Conservation (phyloP, 2,113 vertebrate species). For the Apaloderma vittatum region DNA sequence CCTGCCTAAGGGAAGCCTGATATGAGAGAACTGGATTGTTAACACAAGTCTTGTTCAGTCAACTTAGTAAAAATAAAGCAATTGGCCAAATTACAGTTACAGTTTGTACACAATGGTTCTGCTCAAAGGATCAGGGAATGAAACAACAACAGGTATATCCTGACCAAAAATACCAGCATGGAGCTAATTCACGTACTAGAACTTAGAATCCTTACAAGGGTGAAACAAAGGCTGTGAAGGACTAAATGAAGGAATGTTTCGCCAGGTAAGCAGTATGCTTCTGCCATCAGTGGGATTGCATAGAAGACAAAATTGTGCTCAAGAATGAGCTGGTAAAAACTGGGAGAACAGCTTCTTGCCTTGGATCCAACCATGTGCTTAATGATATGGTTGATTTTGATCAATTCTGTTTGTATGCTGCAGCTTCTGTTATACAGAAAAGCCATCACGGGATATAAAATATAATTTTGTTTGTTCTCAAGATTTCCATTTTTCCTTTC, state of each 20-base stretch:
- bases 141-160: not conserved
- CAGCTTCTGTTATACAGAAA: not conserved
- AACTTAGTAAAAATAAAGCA: not conserved
- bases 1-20: not conserved
- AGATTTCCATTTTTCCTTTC: constrained; percentile 15
- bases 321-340: not conserved
- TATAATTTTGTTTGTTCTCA: not conserved
- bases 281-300: not conserved
- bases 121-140: not conserved
- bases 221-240: not conserved
- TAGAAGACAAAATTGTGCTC: not conserved
- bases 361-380: not conserved
- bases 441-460: not conserved
- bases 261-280: accelerated
- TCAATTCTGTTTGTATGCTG: not conserved
- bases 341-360: not conserved
- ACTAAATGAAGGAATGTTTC: not conserved
- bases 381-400: not conserved
- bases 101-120: not conserved
- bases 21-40: not conserved
- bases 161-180: not conserved
- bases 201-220: not conserved
- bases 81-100: not conserved
- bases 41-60: not conserved
- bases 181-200: not conserved